Evolutionary conservation across 2,113 vertebrate genomes (phyloP).

Genomic region (Neogale vison): DNA sequence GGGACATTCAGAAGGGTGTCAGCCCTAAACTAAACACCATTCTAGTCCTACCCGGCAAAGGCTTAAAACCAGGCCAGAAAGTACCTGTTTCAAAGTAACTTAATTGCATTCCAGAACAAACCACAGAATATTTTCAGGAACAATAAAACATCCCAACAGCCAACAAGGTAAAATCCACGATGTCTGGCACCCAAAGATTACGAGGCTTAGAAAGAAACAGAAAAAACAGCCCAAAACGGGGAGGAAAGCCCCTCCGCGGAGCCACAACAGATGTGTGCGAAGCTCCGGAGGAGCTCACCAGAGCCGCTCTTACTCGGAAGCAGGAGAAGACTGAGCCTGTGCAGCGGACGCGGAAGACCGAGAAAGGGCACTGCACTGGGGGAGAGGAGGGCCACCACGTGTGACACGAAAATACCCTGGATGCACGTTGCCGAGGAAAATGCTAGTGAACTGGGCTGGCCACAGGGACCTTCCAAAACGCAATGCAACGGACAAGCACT

Average conservation of each 20-base stretch:
- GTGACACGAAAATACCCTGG: not conserved
- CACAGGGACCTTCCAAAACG: not conserved
- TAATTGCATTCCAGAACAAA: not conserved
- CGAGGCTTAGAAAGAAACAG: not conserved
- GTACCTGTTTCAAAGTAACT: not conserved
- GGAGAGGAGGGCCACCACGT: fast-evolving
- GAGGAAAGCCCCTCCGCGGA: not conserved
- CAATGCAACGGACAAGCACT: not conserved
- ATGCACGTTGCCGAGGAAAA: not conserved
- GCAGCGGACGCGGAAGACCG: not conserved
- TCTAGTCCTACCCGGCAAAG: not conserved
- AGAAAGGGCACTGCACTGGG: not conserved
- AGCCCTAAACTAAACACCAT: not conserved
- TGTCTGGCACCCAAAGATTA: not conserved
- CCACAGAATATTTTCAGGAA: not conserved
- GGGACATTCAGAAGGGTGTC: not conserved
- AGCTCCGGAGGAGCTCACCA: fast-evolving
- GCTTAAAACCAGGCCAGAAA: not conserved
- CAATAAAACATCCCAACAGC: not conserved
- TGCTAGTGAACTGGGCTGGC: not conserved
- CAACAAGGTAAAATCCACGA: not conserved
- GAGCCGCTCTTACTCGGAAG: too few relatives aligned
- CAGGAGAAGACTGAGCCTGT: not conserved
- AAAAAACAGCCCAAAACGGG: not conserved
- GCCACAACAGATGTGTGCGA: not conserved